phyloP scores from a whole-genome alignment of 1,140 invertebrate species.

The Zeugodacus cucurbitae region DNA sequence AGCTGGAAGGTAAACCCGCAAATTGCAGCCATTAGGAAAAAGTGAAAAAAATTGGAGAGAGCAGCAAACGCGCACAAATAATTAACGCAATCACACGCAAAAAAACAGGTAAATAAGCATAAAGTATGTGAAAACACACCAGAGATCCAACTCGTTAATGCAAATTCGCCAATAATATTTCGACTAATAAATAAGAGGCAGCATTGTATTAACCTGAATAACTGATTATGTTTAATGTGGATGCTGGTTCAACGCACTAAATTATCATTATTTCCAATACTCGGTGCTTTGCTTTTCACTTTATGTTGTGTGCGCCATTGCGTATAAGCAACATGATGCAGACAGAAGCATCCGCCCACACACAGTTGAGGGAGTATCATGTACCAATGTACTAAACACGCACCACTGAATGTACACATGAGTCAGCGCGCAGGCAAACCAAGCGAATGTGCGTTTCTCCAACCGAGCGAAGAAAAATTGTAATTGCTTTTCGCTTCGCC shows the following conservation, averaged over 20 bases:
- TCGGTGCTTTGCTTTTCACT: neutral
- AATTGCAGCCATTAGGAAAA: neutral
- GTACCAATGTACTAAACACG: too few species aligned
- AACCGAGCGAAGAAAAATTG: too few species aligned
- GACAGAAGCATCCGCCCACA: neutral
- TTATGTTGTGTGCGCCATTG: neutral
- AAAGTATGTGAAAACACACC: neutral
- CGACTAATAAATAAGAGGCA: neutral
- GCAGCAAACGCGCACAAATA: neutral
- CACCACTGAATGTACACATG: too few species aligned
- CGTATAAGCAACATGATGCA: neutral
- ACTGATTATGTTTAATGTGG: neutral
- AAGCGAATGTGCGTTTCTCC: too few species aligned
- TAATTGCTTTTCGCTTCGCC: too few species aligned
- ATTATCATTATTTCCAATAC: neutral
- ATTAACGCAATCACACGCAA: neutral
- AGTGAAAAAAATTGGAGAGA: neutral
- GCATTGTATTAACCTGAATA: neutral
- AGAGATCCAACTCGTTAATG: too few species aligned
- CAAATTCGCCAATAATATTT: neutral
- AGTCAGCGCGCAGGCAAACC: too few species aligned
- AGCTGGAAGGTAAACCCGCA: neutral
- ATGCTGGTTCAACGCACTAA: neutral
- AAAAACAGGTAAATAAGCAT: neutral
- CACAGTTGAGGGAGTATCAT: too few species aligned